Percentiles rank a stretch among this genome's conserved stretches.
Conservation (phyloP, 2,113 vertebrate species). For the Spheniscus mendiculus region DNA sequence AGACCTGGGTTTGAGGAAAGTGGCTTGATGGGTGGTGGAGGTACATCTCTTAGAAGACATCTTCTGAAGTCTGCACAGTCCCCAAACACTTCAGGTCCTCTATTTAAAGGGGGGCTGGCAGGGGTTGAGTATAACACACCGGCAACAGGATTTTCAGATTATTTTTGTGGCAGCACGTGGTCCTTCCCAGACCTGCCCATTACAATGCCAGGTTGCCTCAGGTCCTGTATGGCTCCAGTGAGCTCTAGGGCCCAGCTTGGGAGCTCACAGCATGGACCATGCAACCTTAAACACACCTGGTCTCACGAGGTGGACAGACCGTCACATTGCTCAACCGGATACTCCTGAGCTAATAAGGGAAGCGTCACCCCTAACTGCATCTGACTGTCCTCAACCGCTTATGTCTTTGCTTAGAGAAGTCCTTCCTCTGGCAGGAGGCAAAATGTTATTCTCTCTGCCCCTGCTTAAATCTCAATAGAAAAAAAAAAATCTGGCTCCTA, state of each 20-base stretch:
- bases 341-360: neutral
- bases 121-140: neutral
- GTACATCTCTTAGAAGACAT: neutral
- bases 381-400: neutral
- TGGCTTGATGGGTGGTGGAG: neutral
- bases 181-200: neutral
- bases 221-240: neutral
- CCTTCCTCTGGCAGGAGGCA: neutral
- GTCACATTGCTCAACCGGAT: neutral
- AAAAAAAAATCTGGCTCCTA: neutral
- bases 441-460: conserved; percentile 1
- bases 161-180: neutral
- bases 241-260: neutral
- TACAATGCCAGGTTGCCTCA: neutral
- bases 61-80: neutral
- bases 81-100: neutral
- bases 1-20: neutral
- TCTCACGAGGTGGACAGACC: neutral
- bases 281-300: neutral
- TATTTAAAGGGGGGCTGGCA: neutral
- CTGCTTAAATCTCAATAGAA: conserved; percentile 1
- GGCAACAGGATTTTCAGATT: neutral
- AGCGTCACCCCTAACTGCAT: neutral
- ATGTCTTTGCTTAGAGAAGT: neutral
- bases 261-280: neutral